phyloP scores from a whole-genome alignment of 2,888 invertebrate species.

The Myopa testacea region DNA sequence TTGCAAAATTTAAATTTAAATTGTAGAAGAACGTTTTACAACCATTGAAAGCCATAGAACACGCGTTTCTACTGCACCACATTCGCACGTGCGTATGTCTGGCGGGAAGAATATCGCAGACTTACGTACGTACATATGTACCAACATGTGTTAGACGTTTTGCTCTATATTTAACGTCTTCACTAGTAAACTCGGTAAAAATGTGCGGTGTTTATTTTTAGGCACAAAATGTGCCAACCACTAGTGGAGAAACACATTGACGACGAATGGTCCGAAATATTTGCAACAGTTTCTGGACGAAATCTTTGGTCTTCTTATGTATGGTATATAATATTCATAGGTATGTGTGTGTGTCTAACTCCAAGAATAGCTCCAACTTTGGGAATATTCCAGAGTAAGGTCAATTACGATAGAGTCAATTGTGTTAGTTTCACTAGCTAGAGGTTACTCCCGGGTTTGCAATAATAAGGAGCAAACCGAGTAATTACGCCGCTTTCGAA shows the following conservation, averaged over 20 bases:
- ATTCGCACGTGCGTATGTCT: background rate
- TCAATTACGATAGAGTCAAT: no score
- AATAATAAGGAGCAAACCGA: no score
- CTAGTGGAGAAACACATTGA: background rate
- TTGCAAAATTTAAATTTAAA: no score
- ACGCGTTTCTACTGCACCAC: no score
- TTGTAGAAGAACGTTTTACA: no score
- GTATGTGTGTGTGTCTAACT: background rate
- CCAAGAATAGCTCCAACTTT: background rate
- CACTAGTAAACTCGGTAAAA: constrained; percentile 1
- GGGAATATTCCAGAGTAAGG: no score
- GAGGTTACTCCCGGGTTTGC: no score
- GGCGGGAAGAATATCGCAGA: background rate
- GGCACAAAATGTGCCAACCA: background rate
- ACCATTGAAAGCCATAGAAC: no score
- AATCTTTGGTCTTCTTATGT: background rate
- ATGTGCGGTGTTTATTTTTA: constrained; percentile 10
- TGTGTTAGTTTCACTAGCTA: no score
- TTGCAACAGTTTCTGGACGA: constrained; percentile 5
- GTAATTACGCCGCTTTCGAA: no score
- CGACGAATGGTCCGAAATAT: background rate
- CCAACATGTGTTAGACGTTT: no score
- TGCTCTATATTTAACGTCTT: background rate
- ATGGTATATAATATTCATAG: background rate
- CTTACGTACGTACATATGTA: background rate